These are phyloP conservation scores for Neotoma lepida DNA, from an alignment of 2,113 vertebrate genomes.

Conservation along the genomic window DNA sequence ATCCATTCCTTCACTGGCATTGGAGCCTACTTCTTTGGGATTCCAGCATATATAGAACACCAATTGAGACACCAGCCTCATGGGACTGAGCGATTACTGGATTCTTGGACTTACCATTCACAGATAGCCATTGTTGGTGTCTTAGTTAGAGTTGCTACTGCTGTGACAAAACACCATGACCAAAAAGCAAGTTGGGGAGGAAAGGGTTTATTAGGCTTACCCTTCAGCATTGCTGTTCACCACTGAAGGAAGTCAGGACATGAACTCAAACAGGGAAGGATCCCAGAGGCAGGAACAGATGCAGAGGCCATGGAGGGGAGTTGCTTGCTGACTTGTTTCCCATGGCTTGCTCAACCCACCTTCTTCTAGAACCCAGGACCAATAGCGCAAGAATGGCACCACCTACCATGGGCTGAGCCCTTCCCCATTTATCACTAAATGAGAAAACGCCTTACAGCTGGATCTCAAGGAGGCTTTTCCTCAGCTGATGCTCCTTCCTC, in stretches of 20 bases:
- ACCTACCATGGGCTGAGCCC: background rate
- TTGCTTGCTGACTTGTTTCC: background rate
- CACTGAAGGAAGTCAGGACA: background rate
- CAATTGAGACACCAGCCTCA: background rate
- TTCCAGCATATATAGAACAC: background rate
- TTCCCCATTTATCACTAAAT: background rate
- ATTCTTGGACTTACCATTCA: background rate
- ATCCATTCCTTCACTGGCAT: background rate
- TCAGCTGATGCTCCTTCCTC: background rate
- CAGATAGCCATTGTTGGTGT: background rate
- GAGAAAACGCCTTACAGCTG: background rate
- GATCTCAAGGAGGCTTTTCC: background rate
- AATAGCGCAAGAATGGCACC: background rate
- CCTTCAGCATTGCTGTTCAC: background rate
- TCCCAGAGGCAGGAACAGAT: background rate
- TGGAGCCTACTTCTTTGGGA: background rate
- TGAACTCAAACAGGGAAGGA: background rate
- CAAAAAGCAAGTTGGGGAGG: background rate
- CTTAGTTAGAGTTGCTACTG: background rate
- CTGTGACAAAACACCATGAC: background rate
- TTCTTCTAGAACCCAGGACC: background rate
- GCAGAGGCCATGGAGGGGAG: background rate
- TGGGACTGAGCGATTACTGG: background rate
- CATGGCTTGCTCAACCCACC: too few relatives aligned
- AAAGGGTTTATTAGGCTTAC: background rate